Evolutionary conservation across 2,888 invertebrate species (phyloP).

Genomic region (Julus scanicus): DNA sequence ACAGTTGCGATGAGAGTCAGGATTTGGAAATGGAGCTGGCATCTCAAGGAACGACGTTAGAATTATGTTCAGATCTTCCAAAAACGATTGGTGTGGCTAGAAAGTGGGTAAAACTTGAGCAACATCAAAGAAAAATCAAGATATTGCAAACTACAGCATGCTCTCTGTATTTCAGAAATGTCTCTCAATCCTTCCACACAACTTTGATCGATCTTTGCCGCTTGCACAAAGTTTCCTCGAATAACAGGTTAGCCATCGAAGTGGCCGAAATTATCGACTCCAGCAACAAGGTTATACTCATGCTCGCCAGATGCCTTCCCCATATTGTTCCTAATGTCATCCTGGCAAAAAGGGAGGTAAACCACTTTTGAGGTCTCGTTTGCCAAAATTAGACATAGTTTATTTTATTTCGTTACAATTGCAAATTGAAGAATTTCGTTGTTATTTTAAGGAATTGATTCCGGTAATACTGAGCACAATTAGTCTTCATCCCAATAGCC

Average conservation of each 20-base stretch:
- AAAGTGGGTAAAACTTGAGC: not conserved
- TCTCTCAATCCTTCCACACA: conserved; percentile 70
- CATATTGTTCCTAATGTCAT: conserved; percentile 77
- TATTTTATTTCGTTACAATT: not conserved
- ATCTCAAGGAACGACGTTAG: not conserved
- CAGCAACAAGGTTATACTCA: conserved; percentile 67
- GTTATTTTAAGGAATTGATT: conserved; percentile 71
- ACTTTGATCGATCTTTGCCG: conserved; percentile 70
- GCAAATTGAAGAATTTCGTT: not conserved
- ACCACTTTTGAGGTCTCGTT: conserved; percentile 55
- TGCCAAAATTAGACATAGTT: not conserved
- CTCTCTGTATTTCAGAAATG: conserved; percentile 66
- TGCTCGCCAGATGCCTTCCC: conserved; percentile 72
- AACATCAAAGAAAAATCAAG: not conserved
- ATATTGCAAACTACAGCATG: not conserved
- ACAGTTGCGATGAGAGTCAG: not conserved
- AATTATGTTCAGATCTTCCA: not conserved
- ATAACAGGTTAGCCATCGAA: conserved; percentile 66
- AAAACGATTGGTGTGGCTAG: not conserved
- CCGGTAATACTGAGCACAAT: conserved; percentile 74
- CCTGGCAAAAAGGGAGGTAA: conserved; percentile 74
- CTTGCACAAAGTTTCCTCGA: conserved; percentile 65
- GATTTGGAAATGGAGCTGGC: not conserved
- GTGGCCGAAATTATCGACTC: conserved; percentile 61
- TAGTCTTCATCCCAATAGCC: conserved; percentile 71